Evolutionary conservation across 2,113 vertebrate species (phyloP).

Genomic region (Eurystomus gularis): DNA sequence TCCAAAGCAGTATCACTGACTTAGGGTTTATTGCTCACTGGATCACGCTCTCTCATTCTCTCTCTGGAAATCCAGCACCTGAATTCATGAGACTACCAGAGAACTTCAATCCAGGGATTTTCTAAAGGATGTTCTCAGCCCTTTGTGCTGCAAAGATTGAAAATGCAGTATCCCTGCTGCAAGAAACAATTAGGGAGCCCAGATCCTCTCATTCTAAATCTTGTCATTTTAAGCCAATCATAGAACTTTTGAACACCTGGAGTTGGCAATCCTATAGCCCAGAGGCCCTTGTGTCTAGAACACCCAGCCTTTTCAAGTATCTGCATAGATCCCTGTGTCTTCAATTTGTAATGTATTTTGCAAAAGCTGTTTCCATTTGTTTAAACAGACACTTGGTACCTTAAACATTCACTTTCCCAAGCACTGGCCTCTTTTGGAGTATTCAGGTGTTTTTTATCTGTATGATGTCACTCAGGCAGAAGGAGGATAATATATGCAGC

Average conservation of each 20-base stretch:
- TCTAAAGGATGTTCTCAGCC: not conserved
- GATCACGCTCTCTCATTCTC: not conserved
- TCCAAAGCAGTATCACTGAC: not conserved
- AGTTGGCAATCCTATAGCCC: not conserved
- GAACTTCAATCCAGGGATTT: not conserved
- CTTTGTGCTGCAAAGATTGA: not conserved
- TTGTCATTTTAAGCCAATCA: not conserved
- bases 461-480: not conserved
- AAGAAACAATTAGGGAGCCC: not conserved
- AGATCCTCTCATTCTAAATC: not conserved
- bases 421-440: not conserved
- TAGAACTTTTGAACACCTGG: not conserved
- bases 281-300: not conserved
- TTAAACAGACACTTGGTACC: not conserved
- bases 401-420: not conserved
- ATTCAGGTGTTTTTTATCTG: not conserved
- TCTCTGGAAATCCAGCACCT: not conserved
- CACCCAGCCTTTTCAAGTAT: not conserved
- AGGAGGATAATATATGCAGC: not conserved
- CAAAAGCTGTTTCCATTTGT: slow-evolving; percentile 10
- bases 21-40: not conserved
- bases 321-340: not conserved
- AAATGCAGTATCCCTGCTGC: not conserved
- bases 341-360: slow-evolving; percentile 10
- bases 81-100: not conserved